Percentiles rank a stretch among this genome's conserved stretches.
These are phyloP conservation scores for Temnothorax longispinosus DNA, from an alignment of 1,140 invertebrate species.

Conservation along the genomic window DNA sequence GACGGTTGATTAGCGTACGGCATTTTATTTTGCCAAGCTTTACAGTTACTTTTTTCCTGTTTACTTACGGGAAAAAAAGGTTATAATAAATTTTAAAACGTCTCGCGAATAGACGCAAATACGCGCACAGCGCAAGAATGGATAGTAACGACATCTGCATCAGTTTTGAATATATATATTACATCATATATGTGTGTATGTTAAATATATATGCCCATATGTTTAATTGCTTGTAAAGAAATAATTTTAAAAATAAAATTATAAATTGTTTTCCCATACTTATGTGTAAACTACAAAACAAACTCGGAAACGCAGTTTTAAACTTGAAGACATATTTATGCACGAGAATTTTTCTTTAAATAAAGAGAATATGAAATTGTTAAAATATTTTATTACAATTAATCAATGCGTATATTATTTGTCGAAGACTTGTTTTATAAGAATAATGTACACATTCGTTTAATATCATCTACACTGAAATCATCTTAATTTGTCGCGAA, in stretches of 20 bases:
- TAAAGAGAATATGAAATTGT: constrained; percentile 9
- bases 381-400: constrained; percentile 64
- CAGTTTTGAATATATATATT: too few species aligned
- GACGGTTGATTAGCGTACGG: constrained; percentile 99
- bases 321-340: neutral
- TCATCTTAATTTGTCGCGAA: constrained; percentile 22
- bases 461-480: constrained; percentile 1
- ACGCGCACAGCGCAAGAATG: too few species aligned
- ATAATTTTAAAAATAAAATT: neutral
- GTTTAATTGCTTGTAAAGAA: neutral
- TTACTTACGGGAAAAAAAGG: neutral
- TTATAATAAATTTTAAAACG: neutral
- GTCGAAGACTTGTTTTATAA: neutral
- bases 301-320: neutral
- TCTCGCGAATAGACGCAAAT: too few species aligned
- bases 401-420: constrained; percentile 56
- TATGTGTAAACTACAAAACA: neutral
- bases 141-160: too few species aligned
- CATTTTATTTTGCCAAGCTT: constrained; percentile 88
- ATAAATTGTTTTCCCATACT: too few species aligned
- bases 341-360: neutral
- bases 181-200: neutral
- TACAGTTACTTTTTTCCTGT: neutral
- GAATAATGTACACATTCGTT: constrained; percentile 19
- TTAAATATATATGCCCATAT: neutral